Percentiles rank a stretch among this genome's conserved stretches.
phyloP scores from a whole-genome alignment of 2,113 vertebrate genomes.

The Cheilinus undulatus region DNA sequence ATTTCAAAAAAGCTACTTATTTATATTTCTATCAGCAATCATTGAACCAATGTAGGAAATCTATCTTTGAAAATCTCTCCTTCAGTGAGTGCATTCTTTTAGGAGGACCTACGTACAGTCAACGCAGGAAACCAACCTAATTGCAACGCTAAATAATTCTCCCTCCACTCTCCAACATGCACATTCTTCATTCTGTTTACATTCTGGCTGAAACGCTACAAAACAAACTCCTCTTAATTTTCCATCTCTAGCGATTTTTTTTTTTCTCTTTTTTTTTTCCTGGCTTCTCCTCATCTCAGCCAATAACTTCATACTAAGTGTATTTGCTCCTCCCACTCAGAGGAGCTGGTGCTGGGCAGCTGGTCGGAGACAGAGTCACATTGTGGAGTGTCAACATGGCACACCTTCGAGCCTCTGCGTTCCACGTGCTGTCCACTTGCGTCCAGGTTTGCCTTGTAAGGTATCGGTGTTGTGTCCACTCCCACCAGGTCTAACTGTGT shows the following conservation, averaged over 20 bases:
- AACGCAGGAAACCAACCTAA: constrained; percentile 11
- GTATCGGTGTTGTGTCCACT: constrained; percentile 73
- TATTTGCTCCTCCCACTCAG: constrained; percentile 93
- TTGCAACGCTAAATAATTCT: constrained; percentile 12
- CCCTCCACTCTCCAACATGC: constrained; percentile 8
- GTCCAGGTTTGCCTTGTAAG: constrained; percentile 75
- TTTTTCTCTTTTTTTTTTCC: constrained; percentile 50
- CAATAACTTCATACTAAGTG: constrained; percentile 88
- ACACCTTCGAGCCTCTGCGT: constrained; percentile 61
- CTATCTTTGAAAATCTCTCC: constrained; percentile 18
- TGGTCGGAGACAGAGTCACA: constrained; percentile 86
- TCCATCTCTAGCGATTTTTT: constrained; percentile 62
- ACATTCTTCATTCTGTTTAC: constrained; percentile 47
- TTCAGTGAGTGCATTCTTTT: constrained; percentile 31
- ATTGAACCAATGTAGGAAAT: constrained; percentile 28
- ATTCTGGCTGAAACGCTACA: constrained; percentile 24
- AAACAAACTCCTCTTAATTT: constrained; percentile 5
- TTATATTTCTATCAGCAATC: constrained; percentile 36
- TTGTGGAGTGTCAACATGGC: constrained; percentile 77
- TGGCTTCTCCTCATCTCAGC: constrained; percentile 25
- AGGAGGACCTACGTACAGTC: constrained; percentile 18
- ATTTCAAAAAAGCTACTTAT: constrained; percentile 45
- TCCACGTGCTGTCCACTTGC: constrained; percentile 53
- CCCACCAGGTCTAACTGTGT: constrained; percentile 85
- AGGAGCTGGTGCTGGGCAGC: constrained; percentile 85